Conservation (phyloP, 2,797 vertebrate species). For the Coregonus suidteri region DNA sequence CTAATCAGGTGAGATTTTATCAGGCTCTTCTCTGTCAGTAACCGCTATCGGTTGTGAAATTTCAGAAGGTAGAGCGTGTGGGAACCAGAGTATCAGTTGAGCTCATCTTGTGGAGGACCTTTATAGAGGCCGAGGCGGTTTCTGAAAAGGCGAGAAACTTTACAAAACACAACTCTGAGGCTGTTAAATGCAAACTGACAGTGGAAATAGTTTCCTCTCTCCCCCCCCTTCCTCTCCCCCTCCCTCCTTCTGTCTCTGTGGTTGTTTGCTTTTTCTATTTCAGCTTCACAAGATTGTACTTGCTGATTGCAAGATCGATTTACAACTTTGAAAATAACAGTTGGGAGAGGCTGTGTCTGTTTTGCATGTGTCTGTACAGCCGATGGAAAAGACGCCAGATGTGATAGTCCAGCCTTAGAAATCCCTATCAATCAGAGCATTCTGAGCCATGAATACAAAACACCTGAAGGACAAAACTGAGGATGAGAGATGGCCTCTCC, state of each 20-base stretch:
- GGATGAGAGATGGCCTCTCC: constrained; percentile 46
- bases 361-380: constrained; percentile 49
- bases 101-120: constrained; percentile 73
- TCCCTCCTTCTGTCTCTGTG: constrained; percentile 26
- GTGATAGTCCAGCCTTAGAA: constrained; percentile 58
- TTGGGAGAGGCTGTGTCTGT: constrained; percentile 27
- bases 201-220: constrained; percentile 63
- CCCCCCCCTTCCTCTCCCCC: constrained; percentile 23
- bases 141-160: constrained; percentile 71
- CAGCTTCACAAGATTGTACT: constrained; percentile 35
- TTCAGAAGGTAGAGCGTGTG: constrained; percentile 73
- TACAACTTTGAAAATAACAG: constrained; percentile 49
- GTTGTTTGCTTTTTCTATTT: constrained; percentile 52
- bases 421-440: constrained; percentile 56
- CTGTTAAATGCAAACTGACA: constrained; percentile 71
- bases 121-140: constrained; percentile 67
- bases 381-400: constrained; percentile 48
- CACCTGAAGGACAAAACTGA: constrained; percentile 54
- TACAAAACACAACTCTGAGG: constrained; percentile 69
- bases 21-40: constrained; percentile 67
- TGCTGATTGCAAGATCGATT: constrained; percentile 55
- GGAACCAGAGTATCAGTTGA: constrained; percentile 73
- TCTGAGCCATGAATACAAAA: constrained; percentile 57
- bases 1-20: constrained; percentile 78
- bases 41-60: constrained; percentile 78